phyloP scores from a whole-genome alignment of 2,888 invertebrate genomes.

The Tenthredo scrophulariae region DNA sequence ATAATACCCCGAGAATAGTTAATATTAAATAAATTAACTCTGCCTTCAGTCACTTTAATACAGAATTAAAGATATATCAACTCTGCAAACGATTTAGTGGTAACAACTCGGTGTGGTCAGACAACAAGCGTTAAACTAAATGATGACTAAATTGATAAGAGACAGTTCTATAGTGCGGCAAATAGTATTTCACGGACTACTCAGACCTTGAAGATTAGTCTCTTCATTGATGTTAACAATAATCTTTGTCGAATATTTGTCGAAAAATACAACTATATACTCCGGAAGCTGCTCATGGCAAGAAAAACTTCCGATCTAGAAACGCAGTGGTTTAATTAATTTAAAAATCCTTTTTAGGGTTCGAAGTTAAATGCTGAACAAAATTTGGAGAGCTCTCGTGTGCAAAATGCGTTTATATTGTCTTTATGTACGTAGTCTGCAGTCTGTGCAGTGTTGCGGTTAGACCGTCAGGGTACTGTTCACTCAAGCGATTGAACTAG shows the following conservation, averaged over 20 bases:
- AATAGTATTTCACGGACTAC: not conserved
- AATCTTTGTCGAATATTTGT: not conserved
- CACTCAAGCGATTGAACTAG: constrained; percentile 47
- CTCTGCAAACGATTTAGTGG: not conserved
- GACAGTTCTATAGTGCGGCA: not conserved
- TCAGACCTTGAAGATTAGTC: not conserved
- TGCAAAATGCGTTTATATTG: not conserved
- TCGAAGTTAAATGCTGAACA: not conserved
- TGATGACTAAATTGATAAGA: not conserved
- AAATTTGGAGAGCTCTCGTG: not conserved
- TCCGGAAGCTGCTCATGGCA: not conserved
- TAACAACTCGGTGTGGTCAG: not conserved
- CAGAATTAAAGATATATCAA: not conserved
- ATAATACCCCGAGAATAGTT: not conserved
- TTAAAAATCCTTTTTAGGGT: not conserved
- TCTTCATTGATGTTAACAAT: not conserved
- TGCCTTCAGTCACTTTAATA: not conserved
- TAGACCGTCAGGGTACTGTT: constrained; percentile 36
- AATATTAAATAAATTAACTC: not conserved
- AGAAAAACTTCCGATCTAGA: not conserved
- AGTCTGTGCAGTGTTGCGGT: constrained; percentile 48
- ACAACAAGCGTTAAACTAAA: not conserved
- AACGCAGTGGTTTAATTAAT: not conserved
- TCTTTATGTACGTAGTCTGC: not conserved
- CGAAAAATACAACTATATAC: not conserved